Evolutionary conservation across 2,797 vertebrate species (phyloP), one percentile per base, ranked within the genome.

Genomic region (Melanotaenia maccullochi): DNA sequence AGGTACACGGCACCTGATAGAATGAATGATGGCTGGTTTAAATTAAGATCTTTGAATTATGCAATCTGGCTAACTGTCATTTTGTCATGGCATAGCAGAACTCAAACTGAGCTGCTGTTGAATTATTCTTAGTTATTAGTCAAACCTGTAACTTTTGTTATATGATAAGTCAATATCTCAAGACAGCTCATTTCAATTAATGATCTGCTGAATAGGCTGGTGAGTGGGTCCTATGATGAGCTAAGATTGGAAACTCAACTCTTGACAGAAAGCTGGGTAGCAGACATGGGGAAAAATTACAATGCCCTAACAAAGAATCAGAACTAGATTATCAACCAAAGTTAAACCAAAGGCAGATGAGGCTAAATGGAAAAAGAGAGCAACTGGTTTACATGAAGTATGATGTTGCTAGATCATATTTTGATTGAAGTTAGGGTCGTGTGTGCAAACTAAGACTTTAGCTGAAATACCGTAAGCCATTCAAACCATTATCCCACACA

Each of bases 151-250:
- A 13, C 20, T 54, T 54, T 42, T 5, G 33, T 66, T 5, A 28
- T 60, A 36, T 28, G 22, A 49, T 56, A 64, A 63, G 20, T 40
- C 44, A 52, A 3, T 12, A 73, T 52, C 25, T 59, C 1, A 6
- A 42, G 71, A 73, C 28, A 57, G 60, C 60, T 72, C 60, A 79
- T 47, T 49, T 49, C 44, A 64, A 66, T 62, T 60, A 14, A 66
- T 16, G 18, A 60, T 28, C 24, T 68, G 63, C 47, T 59, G 65
- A 12, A 9, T 73, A 54, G 22, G 20, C 49, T n/a, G 66, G 33
- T 52, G 47, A 70, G 62, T 3, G 16, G 58, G 52, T 72, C 67
- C 49, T 54, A 54, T 52, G 56, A 63, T 24, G 32, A 61, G 59
- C 16, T 59, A 30, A 64, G 55, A 58, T 16, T 9, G 30, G 56